Evolutionary conservation across 2,113 vertebrate genomes (phyloP), one percentile per base, ranked within the genome.

Genomic region (Anguilla japonica): DNA sequence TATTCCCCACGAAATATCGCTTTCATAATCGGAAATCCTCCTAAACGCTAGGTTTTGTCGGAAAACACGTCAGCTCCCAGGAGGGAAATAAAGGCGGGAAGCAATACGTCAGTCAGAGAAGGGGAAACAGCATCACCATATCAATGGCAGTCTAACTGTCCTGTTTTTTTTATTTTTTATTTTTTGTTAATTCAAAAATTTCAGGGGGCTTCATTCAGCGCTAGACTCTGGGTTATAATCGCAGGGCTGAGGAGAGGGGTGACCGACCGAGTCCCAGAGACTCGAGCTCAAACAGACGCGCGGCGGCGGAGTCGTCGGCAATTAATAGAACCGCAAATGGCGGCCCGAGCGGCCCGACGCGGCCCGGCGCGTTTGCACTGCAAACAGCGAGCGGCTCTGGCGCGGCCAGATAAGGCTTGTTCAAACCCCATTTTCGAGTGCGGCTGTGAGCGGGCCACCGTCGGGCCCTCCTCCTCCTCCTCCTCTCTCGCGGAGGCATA

Each of bases 381-480:
- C 87, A 91, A 91, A 92, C 89, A 92, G 87, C 87, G 20, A 40
- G 83, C 34, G 82, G 84, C 83, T 87, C 91, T 92, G 92, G 85
- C 82, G 67, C 75, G 46, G 82, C 83, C 87, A 87, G 91, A 93
- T 93, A 93, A 89, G 88, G 90, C 91, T 86, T 91, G 90, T 92
- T 91, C 89, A 93, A 93, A 92, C 89, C 84, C 71, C 4, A 83
- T 88, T 89, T 89, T 91, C 79, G 86, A 91, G 90, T 88, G 87
- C 84, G 60, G 84, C 87, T 87, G 79, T 90, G 89, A 89, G 89
- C 86, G 87, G 39, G 82, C 4, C n/a, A 40, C 71, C 84, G 29
- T 29, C 29, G 67, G 34, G 5, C 82, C 84, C 41, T 16, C 39
- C 26, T 43, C n/a, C 79, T 29, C 79, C 53, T n/a, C 84, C 83